A percentile compares a stretch with the other conserved stretches of the same genome.
Evolutionary conservation across 2,888 invertebrate species (phyloP).

Genomic region (Brenthis daphne): DNA sequence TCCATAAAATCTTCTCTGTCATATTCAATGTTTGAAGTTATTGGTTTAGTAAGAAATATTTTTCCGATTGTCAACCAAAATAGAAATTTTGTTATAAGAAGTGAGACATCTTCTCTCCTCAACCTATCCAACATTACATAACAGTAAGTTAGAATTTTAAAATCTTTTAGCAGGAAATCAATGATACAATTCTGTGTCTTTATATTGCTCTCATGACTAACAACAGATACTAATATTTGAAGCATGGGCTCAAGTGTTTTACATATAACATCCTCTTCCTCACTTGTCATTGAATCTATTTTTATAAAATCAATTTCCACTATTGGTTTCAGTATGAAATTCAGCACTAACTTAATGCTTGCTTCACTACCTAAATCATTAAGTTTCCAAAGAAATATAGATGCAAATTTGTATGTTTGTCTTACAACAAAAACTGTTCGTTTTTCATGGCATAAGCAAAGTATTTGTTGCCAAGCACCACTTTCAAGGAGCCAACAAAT

Average conservation of each 20-base stretch:
- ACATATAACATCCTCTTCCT: slow-evolving; percentile 76
- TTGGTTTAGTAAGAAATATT: slow-evolving; percentile 59
- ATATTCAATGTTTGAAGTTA: slow-evolving; percentile 57
- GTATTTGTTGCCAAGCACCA: slow-evolving; percentile 85
- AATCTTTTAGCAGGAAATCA: slow-evolving; percentile 56
- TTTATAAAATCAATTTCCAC: slow-evolving; percentile 78
- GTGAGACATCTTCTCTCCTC: slow-evolving; percentile 69
- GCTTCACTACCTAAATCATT: slow-evolving; percentile 71
- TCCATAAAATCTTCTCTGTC: slow-evolving; percentile 62
- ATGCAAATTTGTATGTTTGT: slow-evolving; percentile 85
- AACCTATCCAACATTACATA: slow-evolving; percentile 64
- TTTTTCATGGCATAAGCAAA: slow-evolving; percentile 84
- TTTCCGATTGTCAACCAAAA: slow-evolving; percentile 70
- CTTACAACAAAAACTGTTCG: slow-evolving; percentile 88
- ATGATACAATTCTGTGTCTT: slow-evolving; percentile 60
- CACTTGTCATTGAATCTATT: slow-evolving; percentile 72
- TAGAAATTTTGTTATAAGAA: slow-evolving; percentile 74
- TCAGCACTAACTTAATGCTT: slow-evolving; percentile 72
- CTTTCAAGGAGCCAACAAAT: slow-evolving; percentile 84
- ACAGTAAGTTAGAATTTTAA: slow-evolving; percentile 61
- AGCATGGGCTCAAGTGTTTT: slow-evolving; percentile 80
- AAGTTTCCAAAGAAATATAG: slow-evolving; percentile 81
- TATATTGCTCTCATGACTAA: slow-evolving; percentile 75
- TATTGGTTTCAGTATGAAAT: slow-evolving; percentile 81
- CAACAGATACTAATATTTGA: slow-evolving; percentile 79